Base-by-base conservation (phyloP, 2,888 invertebrate species). In the Eueremaeus valkanovi region DNA sequence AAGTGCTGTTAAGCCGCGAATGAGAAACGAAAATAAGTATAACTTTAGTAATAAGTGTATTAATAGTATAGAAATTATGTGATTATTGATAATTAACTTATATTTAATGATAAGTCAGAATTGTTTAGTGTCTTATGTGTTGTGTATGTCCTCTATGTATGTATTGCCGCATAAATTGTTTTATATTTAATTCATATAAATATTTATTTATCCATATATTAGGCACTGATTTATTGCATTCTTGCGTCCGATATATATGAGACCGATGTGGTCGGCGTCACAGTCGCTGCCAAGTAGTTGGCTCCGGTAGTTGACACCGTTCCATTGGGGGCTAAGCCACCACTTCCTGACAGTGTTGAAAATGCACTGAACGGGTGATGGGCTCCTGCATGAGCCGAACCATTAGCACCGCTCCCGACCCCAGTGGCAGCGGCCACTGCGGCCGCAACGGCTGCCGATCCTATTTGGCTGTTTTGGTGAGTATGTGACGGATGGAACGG, bases 401-500 rank as follows among this genome's bases (percentile, higher is more conserved):
- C 21, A 21, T 1, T 68, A 24, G n/a, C 24, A 21, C 40, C 68
- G 9, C 5, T 42, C 13, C 33, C 24, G 3, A 31, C 68, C 3
- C 42, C 42, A 3, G 40, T 24, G 0, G 68, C 68, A n/a, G 63
- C 63, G 24, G 68, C 68, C 24, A 68, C 68, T 16, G 68, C 68
- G 3, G 68, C 68, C 6, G 68, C 68, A 21, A 68, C 68, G 18
- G 68, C 68, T 42, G 68, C 68, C 27, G 68, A 36, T 42, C 68
- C 68, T 40, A 68, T 68, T 9, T 21, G 42, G 5, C 68, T 42
- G 16, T 2, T 42, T 68, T 68, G 61, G 16, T 61, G 68, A 42
- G 68, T 42, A 16, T 68, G 68, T 42, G 68, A 27, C 42, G 68
- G 21, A 24, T 68, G 68, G 24, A 68, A 68, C 84, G 51, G 29